A percentile compares a stretch with the other conserved stretches of the same genome.
Evolutionary conservation across 2,113 vertebrate genomes (phyloP).

Genomic region (Antigone vipio): DNA sequence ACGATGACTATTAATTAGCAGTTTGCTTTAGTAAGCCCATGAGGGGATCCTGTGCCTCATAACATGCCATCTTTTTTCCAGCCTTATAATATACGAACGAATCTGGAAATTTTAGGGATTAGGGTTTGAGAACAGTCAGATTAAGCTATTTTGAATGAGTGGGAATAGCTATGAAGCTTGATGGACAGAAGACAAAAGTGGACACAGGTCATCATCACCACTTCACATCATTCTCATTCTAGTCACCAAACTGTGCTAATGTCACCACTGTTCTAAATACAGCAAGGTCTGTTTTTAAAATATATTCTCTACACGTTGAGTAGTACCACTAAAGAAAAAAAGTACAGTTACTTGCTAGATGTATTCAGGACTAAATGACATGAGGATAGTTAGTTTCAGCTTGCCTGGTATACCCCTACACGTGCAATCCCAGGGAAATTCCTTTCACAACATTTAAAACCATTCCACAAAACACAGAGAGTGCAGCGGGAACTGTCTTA

Average conservation of each 20-base stretch:
- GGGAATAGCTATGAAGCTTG: neutral
- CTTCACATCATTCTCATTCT: neutral
- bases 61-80: neutral
- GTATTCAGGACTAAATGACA: neutral
- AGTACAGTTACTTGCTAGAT: neutral
- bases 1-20: neutral
- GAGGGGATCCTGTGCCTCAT: neutral
- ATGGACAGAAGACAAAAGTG: neutral
- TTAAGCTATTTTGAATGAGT: neutral
- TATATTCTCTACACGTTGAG: neutral
- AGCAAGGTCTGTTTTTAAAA: neutral
- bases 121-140: neutral
- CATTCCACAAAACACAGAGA: neutral
- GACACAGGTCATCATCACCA: neutral
- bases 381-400: neutral
- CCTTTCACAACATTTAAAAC: neutral
- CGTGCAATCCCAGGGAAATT: neutral
- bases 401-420: neutral
- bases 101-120: neutral
- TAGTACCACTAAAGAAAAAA: neutral
- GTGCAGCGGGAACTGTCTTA: conserved; percentile 54
- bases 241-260: neutral
- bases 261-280: neutral
- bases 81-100: neutral
- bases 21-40: neutral